phyloP scores from a whole-genome alignment of 1,140 invertebrate genomes.

The Drosophila bocki region DNA sequence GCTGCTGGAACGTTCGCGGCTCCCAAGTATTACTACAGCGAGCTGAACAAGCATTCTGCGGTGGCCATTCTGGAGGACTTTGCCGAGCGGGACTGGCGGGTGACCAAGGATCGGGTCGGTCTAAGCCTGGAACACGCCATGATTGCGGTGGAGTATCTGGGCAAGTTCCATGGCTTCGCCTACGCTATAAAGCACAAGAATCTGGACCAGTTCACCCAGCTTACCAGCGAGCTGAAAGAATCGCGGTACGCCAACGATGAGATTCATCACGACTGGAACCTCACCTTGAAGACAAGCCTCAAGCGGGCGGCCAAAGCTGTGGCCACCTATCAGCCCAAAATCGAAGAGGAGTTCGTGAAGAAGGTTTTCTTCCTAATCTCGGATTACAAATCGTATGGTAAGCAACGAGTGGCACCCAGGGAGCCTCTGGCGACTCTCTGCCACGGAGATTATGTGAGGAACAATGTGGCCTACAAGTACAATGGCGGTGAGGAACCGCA shows the following conservation, averaged over 20 bases:
- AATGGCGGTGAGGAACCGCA: conserved; percentile 38
- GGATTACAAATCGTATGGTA: conserved; percentile 47
- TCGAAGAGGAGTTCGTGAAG: conserved; percentile 62
- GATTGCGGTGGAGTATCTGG: conserved; percentile 65
- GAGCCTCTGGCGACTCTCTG: conserved; percentile 77
- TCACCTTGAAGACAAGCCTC: conserved; percentile 17
- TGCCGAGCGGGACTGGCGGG: conserved; percentile 53
- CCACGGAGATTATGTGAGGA: conserved; percentile 80
- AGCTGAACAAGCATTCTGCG: conserved; percentile 44
- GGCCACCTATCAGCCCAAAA: conserved; percentile 45
- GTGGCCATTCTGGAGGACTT: conserved; percentile 69
- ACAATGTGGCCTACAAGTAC: conserved; percentile 72
- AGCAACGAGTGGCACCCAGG: conserved; percentile 53
- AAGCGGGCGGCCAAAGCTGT: conserved; percentile 34
- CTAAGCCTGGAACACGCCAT: conserved; percentile 59
- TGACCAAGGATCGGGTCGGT: conserved; percentile 59
- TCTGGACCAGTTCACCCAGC: conserved; percentile 41
- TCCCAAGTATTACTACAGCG: conserved; percentile 73
- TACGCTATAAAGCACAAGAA: conserved; percentile 69
- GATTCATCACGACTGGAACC: conserved; percentile 27
- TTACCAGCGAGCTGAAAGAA: conserved; percentile 53
- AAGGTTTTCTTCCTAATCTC: conserved; percentile 32
- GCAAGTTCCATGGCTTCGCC: conserved; percentile 71
- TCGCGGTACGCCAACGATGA: conserved; percentile 47
- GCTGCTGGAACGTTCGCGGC: conserved; percentile 41